Conservation (phyloP, 2,797 vertebrate genomes). For the Hippoglossus hippoglossus region DNA sequence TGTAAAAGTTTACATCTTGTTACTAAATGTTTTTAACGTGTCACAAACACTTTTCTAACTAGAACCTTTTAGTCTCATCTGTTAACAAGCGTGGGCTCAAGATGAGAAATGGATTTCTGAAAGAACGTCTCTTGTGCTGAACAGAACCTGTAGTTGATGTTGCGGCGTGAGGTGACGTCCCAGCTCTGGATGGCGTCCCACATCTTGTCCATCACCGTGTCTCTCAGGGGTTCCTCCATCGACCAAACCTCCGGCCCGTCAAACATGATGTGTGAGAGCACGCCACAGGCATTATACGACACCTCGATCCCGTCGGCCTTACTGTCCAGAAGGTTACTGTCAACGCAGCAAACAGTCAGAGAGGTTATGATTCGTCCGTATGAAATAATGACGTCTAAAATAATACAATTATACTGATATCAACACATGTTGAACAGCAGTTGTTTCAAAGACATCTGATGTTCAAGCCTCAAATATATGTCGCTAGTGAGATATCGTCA, state of each 20-base stretch:
- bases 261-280: conserved; percentile 98
- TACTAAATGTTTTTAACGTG: no score
- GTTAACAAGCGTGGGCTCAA: not conserved
- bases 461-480: no score
- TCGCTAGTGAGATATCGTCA: no score
- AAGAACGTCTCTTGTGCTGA: not conserved
- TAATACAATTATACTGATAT: no score
- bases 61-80: not conserved
- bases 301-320: conserved; percentile 98
- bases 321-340: conserved; percentile 95
- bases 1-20: no score
- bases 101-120: not conserved
- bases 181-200: conserved; percentile 97
- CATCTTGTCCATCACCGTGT: conserved; percentile 94
- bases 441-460: no score
- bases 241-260: conserved; percentile 93
- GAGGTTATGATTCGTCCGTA: no score
- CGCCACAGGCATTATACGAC: conserved; percentile 97
- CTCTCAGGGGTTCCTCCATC: conserved; percentile 89
- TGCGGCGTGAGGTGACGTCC: conserved; percentile 96
- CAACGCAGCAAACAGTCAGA: not conserved
- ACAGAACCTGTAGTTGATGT: conserved; percentile 96
- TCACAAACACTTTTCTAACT: not conserved
- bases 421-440: no score
- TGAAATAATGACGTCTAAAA: no score